Base-by-base conservation (phyloP, 2,113 vertebrate genomes). In the Grammomys surdaster region DNA sequence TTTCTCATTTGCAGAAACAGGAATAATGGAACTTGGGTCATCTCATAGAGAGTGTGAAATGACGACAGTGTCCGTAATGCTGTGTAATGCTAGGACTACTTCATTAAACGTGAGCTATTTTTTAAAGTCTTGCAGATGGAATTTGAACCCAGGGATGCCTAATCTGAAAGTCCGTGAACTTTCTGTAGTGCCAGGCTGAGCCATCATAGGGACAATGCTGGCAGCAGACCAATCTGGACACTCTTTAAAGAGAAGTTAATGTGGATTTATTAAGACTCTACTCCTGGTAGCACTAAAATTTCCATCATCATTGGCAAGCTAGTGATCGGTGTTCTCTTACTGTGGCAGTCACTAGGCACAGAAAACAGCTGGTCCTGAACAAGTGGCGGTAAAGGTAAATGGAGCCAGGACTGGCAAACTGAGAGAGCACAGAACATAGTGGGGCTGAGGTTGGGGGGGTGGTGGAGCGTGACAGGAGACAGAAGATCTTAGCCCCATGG, bases 211-310 rank as follows among this genome's bases (percentile, higher is more conserved):
- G 70, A 90, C 65, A 82, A 17, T 51, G 1, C 24, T 93, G 96
- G 96, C 95, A 65, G 67, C 9, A 7, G 5, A 75, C n/a, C 72
- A 58, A 70, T 56, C 91, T 97, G 97, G 96, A 94, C 73, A 80
- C 94, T 91, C 96, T 95, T 97, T 93, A 97, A 97, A 97, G 94
- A 89, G 73, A 46, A 80, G 92, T 97, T 94, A 91, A 89, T 78
- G 56, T 87, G 95, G 96, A 17, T 56, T 92, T 89, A 95, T 94
- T 90, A 88, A 51, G 81, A 95, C 88, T 92, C 84, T 26, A n/a
- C 92, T 88, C 46, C 46, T 85, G 92, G 87, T 94, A 82, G 77
- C 90, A 84, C 95, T 87, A 63, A 69, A 95, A 92, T 96, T 97
- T 97, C 89, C 95, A 96, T 80, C 91, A 78, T 75, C 54, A 7